Conservation (phyloP, 1,140 invertebrate genomes). For the Ganaspis sp. region DNA sequence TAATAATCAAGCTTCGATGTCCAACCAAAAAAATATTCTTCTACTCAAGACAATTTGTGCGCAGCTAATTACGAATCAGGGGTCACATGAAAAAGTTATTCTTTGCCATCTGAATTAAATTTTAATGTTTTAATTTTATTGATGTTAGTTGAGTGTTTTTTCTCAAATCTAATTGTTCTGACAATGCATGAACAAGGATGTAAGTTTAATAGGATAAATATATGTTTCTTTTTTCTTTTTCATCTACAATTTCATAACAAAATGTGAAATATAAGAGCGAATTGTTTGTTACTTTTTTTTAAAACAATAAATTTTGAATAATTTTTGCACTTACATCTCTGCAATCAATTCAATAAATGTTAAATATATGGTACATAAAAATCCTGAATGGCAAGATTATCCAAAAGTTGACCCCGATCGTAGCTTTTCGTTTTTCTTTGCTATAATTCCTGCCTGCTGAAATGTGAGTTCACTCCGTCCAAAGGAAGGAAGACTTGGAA, state of each 20-base stretch:
- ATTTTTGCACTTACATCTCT: slow-evolving; percentile 52
- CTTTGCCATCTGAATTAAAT: slow-evolving; percentile 13
- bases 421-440: slow-evolving; percentile 45
- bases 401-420: slow-evolving; percentile 37
- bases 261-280: not conserved
- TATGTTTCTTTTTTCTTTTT: too few relatives aligned
- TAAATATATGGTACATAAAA: slow-evolving; percentile 29
- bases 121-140: not conserved
- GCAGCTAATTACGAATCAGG: slow-evolving; percentile 15
- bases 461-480: slow-evolving; percentile 49
- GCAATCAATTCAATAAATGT: slow-evolving; percentile 32
- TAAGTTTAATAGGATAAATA: too few relatives aligned
- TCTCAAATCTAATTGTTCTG: slow-evolving; percentile 7
- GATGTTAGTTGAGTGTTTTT: not conserved
- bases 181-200: slow-evolving; percentile 13
- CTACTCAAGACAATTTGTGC: not conserved
- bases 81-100: slow-evolving; percentile 7
- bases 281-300: not conserved
- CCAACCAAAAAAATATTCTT: not conserved
- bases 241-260: not conserved
- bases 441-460: slow-evolving; percentile 61
- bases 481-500: not conserved
- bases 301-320: slow-evolving; percentile 8
- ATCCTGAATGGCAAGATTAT: slow-evolving; percentile 44
- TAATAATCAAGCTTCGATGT: not conserved